Evolutionary conservation across 2,888 invertebrate species (phyloP).

Genomic region (Endotricha flammealis): DNA sequence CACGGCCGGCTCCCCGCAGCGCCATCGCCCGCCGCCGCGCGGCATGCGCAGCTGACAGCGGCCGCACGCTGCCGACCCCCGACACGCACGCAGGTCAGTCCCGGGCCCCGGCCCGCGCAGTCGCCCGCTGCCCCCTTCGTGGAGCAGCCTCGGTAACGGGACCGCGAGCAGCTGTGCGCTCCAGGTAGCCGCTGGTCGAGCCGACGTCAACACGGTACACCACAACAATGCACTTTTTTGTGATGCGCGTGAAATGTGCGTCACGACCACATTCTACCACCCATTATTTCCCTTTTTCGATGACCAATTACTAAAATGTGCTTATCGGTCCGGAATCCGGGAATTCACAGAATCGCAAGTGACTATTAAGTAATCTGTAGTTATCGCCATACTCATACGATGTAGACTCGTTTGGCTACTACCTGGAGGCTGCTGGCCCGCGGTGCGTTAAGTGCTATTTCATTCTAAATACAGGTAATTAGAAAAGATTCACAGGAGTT

Average conservation of each 20-base stretch:
- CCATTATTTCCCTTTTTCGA: constrained; percentile 8
- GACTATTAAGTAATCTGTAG: no score
- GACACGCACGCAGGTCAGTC: constrained; percentile 48
- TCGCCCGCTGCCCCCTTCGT: background rate
- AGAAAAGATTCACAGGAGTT: no score
- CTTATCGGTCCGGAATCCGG: no score
- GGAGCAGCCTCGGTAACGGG: no score
- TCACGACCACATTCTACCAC: constrained; percentile 16
- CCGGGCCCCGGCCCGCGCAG: background rate
- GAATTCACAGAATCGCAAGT: no score
- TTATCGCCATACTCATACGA: no score
- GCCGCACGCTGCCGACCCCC: constrained; percentile 25
- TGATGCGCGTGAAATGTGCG: constrained; percentile 12
- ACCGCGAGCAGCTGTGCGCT: background rate
- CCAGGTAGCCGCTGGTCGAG: background rate
- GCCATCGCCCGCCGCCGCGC: constrained; percentile 14
- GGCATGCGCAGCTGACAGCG: constrained; percentile 59
- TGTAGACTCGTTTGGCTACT: no score
- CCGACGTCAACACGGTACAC: background rate
- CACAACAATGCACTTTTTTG: background rate
- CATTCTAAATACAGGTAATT: no score
- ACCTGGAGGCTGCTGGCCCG: no score
- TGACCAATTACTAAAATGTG: no score
- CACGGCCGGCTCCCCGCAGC: background rate
- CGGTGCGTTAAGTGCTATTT: no score